Evolutionary conservation across 2,113 vertebrate genomes (phyloP).

Genomic region (Myxocyprinus asiaticus): DNA sequence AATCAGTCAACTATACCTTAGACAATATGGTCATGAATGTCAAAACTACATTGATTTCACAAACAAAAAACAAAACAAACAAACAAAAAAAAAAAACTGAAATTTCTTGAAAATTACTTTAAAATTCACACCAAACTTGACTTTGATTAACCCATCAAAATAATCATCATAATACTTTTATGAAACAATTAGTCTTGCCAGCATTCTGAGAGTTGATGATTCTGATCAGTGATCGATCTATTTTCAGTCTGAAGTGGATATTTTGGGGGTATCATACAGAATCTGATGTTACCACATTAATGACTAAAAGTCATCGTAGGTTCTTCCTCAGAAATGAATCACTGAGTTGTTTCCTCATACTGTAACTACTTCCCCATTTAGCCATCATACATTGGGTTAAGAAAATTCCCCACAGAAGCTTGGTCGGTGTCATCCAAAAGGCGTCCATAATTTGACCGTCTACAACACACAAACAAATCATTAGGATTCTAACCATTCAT

Average conservation of each 20-base stretch:
- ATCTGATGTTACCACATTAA: background rate
- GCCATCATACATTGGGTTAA: constrained; percentile 88
- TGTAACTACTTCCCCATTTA: constrained; percentile 62
- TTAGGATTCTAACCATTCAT: background rate
- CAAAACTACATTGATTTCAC: no score
- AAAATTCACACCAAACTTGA: background rate
- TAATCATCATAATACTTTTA: no score
- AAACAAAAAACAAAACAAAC: no score
- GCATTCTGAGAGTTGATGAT: background rate
- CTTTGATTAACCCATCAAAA: background rate
- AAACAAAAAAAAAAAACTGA: no score
- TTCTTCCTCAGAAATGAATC: constrained; percentile 5
- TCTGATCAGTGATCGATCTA: background rate
- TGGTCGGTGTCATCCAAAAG: constrained; percentile 79
- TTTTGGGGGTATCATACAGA: constrained; percentile 1
- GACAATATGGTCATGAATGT: no score
- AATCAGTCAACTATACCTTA: no score
- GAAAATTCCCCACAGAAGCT: constrained; percentile 81
- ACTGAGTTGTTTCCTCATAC: background rate
- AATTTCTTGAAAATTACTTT: background rate
- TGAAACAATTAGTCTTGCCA: background rate
- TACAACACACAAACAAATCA: constrained; percentile 54
- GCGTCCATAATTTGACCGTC: constrained; percentile 81
- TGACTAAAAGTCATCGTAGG: background rate
- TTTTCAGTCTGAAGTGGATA: background rate